These are phyloP conservation scores for Iphiclides podalirius DNA, from an alignment of 2,888 invertebrate genomes.

Conservation along the genomic window DNA sequence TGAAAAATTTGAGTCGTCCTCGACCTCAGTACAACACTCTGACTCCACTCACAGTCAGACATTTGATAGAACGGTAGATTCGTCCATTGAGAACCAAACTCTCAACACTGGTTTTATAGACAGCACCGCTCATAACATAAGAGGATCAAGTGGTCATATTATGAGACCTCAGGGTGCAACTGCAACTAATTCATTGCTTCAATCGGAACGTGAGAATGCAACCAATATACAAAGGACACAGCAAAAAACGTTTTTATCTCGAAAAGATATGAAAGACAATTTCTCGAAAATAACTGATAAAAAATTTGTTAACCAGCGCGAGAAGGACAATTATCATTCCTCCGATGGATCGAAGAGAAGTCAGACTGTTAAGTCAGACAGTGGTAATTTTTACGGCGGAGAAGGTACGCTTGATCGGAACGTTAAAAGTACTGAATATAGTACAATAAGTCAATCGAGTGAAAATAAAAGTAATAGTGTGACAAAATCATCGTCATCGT, in stretches of 20 bases:
- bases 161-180: constrained; percentile 60
- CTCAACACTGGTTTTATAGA: constrained; percentile 71
- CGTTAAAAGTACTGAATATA: constrained; percentile 55
- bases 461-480: constrained; percentile 78
- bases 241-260: constrained; percentile 32
- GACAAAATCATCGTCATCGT: constrained; percentile 81
- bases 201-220: constrained; percentile 64
- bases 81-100: constrained; percentile 58
- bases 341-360: constrained; percentile 49
- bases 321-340: constrained; percentile 51
- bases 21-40: constrained; percentile 63
- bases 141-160: constrained; percentile 45
- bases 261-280: constrained; percentile 34
- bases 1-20: constrained; percentile 66
- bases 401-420: constrained; percentile 59
- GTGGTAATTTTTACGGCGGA: constrained; percentile 62
- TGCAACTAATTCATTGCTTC: constrained; percentile 62
- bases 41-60: constrained; percentile 61
- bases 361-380: constrained; percentile 53
- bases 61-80: constrained; percentile 61
- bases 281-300: constrained; percentile 38
- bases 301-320: constrained; percentile 50
- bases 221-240: constrained; percentile 47
- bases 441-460: constrained; percentile 64
- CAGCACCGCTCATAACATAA: constrained; percentile 42